Evolutionary conservation across 92 coral and sea anemone species (phyloP).

Genomic region (Phenganax marumi): DNA sequence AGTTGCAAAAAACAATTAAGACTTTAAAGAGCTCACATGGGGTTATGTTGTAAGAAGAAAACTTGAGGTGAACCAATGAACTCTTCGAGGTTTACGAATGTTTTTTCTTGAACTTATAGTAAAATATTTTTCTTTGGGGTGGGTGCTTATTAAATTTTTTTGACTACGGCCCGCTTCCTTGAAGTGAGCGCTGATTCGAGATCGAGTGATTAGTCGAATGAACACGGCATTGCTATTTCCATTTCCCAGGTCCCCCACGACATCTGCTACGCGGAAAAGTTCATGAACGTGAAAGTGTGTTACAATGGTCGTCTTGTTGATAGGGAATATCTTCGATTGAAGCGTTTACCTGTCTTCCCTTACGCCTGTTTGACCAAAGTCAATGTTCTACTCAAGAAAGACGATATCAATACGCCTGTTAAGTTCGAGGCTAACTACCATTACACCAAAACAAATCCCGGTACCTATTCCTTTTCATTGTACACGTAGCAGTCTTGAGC

Average conservation of each 20-base stretch:
- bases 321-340: slow-evolving; percentile 53
- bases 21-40: not conserved
- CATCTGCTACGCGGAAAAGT: slow-evolving; percentile 46
- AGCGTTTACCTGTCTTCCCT: slow-evolving; percentile 62
- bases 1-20: not conserved
- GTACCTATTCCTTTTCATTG: not conserved
- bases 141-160: too few relatives aligned
- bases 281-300: slow-evolving; percentile 57
- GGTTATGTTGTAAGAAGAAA: not conserved
- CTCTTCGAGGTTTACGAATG: too few relatives aligned
- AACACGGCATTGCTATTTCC: not conserved
- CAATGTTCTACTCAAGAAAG: slow-evolving; percentile 39
- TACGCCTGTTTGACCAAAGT: slow-evolving; percentile 28
- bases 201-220: not conserved
- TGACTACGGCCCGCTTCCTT: not conserved
- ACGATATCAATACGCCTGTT: slow-evolving; percentile 43
- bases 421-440: slow-evolving; percentile 1
- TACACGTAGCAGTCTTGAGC: too few relatives aligned
- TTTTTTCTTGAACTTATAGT: not conserved
- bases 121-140: too few relatives aligned
- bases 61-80: too few relatives aligned
- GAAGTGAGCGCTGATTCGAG: not conserved
- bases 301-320: slow-evolving; percentile 46
- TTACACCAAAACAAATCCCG: not conserved
- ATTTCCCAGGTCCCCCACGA: slow-evolving; percentile 25